phyloP scores from a whole-genome alignment of 92 coral and sea anemone species.

The Zoanthus gigantus region DNA sequence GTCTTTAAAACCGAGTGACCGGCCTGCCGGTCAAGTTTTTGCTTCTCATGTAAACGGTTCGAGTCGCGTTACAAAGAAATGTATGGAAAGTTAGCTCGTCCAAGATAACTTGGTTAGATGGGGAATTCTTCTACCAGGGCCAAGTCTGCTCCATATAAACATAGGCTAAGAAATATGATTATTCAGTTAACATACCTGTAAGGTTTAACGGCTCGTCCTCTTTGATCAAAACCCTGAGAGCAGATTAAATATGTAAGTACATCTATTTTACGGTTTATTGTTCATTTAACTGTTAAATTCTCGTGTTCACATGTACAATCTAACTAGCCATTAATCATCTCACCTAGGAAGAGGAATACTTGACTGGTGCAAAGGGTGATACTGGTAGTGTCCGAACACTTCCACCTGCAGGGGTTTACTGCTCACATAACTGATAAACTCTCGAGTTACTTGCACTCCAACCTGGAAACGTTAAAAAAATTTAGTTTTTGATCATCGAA shows the following conservation, averaged over 20 bases:
- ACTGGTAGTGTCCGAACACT: slow-evolving; percentile 95
- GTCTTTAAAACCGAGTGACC: too few relatives aligned
- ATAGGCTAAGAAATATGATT: not conserved
- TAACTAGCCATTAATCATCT: slow-evolving; percentile 1
- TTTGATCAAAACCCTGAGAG: slow-evolving; percentile 22
- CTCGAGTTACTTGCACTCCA: slow-evolving; percentile 17
- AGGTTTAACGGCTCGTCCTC: slow-evolving; percentile 14
- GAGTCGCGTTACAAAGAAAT: too few relatives aligned
- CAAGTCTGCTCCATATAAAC: not conserved
- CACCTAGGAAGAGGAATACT: slow-evolving; percentile 67
- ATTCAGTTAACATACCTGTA: slow-evolving; percentile 7
- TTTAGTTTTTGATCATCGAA: not conserved
- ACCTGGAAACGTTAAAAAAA: not conserved
- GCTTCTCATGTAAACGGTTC: too few relatives aligned
- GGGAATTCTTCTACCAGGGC: too few relatives aligned
- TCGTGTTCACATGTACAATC: too few relatives aligned
- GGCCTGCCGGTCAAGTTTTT: too few relatives aligned
- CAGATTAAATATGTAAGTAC: not conserved
- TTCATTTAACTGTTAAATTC: too few relatives aligned
- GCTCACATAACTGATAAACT: slow-evolving; percentile 86
- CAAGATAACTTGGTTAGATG: too few relatives aligned
- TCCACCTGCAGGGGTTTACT: slow-evolving; percentile 91
- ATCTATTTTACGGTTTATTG: too few relatives aligned
- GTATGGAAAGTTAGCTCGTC: too few relatives aligned
- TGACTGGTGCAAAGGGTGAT: slow-evolving; percentile 78